A percentile compares a stretch with the other conserved stretches of the same genome.
These are phyloP conservation scores for Sinosuthora webbiana DNA, from an alignment of 2,113 vertebrate species.

Conservation along the genomic window DNA sequence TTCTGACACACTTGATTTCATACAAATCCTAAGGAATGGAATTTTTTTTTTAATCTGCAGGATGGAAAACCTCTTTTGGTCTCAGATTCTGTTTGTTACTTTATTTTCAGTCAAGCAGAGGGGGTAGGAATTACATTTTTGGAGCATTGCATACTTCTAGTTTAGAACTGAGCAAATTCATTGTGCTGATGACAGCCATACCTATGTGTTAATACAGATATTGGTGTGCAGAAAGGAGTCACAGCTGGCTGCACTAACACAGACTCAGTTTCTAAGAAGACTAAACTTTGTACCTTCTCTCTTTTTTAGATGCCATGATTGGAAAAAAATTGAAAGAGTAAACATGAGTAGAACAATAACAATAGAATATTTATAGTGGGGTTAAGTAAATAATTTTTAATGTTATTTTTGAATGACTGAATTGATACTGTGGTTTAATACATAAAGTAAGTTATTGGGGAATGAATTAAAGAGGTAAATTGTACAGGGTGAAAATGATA, in stretches of 20 bases:
- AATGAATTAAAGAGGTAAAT: conserved; percentile 1
- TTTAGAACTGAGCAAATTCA: background rate
- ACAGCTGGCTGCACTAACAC: background rate
- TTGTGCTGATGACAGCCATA: background rate
- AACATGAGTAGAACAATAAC: background rate
- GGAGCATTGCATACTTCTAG: background rate
- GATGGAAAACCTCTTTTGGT: background rate
- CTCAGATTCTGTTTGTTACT: background rate
- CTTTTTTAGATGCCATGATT: background rate
- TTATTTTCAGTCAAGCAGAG: background rate
- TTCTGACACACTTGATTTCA: background rate
- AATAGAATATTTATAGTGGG: background rate
- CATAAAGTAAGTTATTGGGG: background rate
- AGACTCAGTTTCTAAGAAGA: background rate
- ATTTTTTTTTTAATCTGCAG: background rate
- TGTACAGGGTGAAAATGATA: background rate
- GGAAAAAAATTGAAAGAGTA: background rate
- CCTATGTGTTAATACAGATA: background rate
- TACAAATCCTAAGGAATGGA: background rate
- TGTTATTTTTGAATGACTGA: background rate
- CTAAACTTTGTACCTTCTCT: background rate
- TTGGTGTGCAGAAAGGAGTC: background rate
- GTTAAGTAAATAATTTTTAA: background rate
- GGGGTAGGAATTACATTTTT: background rate
- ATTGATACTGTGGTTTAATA: background rate